Evolutionary conservation across 2,888 invertebrate species (phyloP), one percentile per base, ranked within the genome.

Genomic region (Onchidella celtica): DNA sequence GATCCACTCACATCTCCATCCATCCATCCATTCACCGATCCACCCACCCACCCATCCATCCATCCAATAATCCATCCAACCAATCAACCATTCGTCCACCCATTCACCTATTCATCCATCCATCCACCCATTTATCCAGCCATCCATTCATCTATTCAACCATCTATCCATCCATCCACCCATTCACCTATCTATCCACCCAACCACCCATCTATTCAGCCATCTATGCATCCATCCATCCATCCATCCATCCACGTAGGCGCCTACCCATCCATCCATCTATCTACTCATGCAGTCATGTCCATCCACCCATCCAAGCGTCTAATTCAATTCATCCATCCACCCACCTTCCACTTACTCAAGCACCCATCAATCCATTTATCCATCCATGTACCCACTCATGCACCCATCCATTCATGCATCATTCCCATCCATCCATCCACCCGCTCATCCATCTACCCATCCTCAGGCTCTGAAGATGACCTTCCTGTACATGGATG

Each of bases 391-490:
- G 14, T 24, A 47, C 17, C 47, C 47, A 47, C 17, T 17, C 47
- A 47, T 47, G 9, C 47, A 47, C 17, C 47, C 47, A 47, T 47
- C 47, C 47, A 47, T 47, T 17, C 47, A 47, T 47, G 9, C 47
- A 47, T 47, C 47, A 6, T 11, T n/a, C 3, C 27, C 17, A 32
- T 3, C 6, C 9, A 27, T 6, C 57, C 36, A 2, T n/a, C 32
- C 27, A 24, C 11, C 63, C 21, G 17, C 68, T 17, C 34, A 14
- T 17, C 40, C 63, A 27, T 24, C 61, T 24, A 29, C 34, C 65
- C 3, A 6, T 34, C 27, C 65, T 29, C 81, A 83, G 83, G 65
- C 11, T 4, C 34, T 83, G 27, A 40, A 57, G 14, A 59, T 68
- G 0, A 4, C 29, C 0, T 79, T 83, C 36, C 24, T 40, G 2